Conservation (phyloP, 2,113 vertebrate genomes). For the Drymodes brunneopygia region DNA sequence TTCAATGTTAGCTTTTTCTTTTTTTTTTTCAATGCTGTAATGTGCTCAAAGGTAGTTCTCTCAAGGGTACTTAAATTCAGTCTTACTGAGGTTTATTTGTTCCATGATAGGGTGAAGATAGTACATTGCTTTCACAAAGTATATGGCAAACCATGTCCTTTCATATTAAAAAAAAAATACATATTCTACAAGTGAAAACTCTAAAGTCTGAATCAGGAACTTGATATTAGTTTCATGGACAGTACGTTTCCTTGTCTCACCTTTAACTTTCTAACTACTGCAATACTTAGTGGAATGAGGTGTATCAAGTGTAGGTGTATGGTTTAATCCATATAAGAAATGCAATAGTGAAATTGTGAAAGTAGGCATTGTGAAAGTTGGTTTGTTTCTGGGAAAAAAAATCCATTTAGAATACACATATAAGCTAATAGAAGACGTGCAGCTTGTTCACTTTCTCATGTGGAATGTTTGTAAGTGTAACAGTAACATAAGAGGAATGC, state of each 20-base stretch:
- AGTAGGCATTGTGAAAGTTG: not conserved
- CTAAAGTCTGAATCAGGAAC: not conserved
- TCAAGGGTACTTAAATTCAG: not conserved
- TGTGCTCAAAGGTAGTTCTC: not conserved
- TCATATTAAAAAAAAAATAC: not conserved
- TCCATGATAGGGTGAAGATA: not conserved
- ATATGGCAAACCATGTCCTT: not conserved
- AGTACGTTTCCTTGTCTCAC: not conserved
- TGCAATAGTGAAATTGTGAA: not conserved
- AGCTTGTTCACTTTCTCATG: not conserved
- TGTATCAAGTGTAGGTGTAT: not conserved
- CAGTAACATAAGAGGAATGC: not conserved
- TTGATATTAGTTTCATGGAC: not conserved
- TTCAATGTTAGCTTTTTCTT: not conserved
- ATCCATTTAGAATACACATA: accelerated
- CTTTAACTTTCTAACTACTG: not conserved
- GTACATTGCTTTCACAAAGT: not conserved
- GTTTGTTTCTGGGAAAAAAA: not conserved
- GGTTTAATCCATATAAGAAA: not conserved
- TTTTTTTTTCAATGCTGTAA: not conserved
- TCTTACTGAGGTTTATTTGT: not conserved
- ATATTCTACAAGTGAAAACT: not conserved
- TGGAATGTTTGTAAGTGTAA: not conserved
- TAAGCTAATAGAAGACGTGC: not conserved
- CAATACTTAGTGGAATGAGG: not conserved